A percentile compares a stretch with the other conserved stretches of the same genome.
Conservation (phyloP, 2,797 vertebrate genomes). For the Nyctalus aviator region DNA sequence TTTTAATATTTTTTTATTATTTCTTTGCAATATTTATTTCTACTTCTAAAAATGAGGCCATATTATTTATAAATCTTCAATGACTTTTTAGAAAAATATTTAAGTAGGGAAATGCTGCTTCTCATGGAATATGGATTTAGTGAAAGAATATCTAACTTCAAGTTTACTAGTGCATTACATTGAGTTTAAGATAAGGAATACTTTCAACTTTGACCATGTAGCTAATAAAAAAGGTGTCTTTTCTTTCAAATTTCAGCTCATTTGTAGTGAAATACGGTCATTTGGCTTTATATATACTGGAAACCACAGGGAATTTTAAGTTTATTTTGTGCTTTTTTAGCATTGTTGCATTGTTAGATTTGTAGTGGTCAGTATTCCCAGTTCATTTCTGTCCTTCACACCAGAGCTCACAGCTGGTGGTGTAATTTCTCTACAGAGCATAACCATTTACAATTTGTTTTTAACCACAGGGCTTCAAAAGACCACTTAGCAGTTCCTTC, state of each 20-base stretch:
- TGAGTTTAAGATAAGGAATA: neutral
- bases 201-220: neutral
- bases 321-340: conserved; percentile 41
- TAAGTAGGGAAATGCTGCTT: neutral
- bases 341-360: conserved; percentile 36
- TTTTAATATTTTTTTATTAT: neutral
- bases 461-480: conserved; percentile 68
- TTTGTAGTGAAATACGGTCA: neutral
- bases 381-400: conserved; percentile 74
- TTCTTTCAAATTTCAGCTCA: neutral
- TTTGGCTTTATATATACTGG: neutral
- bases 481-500: conserved; percentile 51
- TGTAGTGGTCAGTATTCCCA: conserved; percentile 16
- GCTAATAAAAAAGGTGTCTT: neutral
- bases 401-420: conserved; percentile 71
- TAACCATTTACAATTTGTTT: conserved; percentile 68
- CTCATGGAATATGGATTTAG: neutral
- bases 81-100: neutral
- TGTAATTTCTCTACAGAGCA: conserved; percentile 71
- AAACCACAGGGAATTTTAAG: neutral
- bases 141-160: neutral
- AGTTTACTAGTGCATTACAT: neutral
- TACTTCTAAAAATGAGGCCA: neutral
- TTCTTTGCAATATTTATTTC: neutral
- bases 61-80: neutral